Percentiles rank a stretch among this genome's conserved stretches.
These are phyloP conservation scores for Diplogasteroides magnus DNA, from an alignment of 1,140 invertebrate genomes.

Conservation along the genomic window DNA sequence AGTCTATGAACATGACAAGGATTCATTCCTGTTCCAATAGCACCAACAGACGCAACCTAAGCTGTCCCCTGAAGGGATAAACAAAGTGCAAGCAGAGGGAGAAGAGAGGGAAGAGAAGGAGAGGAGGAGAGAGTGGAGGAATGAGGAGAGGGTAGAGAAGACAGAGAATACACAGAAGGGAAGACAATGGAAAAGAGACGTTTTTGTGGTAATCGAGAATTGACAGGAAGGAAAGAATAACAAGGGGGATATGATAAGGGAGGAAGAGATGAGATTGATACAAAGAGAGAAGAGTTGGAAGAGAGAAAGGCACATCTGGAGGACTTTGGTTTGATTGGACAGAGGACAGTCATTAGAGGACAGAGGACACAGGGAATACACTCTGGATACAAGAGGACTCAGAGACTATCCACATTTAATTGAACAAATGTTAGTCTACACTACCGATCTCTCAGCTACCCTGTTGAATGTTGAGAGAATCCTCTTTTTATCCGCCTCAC, in stretches of 20 bases:
- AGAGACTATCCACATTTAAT: too few species aligned
- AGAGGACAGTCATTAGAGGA: too few species aligned
- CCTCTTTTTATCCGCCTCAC: constrained; percentile 13
- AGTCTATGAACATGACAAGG: too few species aligned
- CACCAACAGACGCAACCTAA: too few species aligned
- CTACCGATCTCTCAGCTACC: constrained; percentile 9
- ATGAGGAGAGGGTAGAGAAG: neutral
- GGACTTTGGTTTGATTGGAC: neutral
- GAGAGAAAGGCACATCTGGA: neutral
- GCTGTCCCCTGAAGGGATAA: neutral
- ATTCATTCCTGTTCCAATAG: too few species aligned
- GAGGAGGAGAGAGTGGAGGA: neutral
- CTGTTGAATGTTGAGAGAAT: constrained; percentile 20
- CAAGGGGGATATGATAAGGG: too few species aligned
- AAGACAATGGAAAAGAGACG: too few species aligned
- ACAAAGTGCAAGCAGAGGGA: neutral
- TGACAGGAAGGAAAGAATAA: too few species aligned
- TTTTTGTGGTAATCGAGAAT: too few species aligned
- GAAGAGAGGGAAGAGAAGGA: neutral
- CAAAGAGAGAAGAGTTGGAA: neutral
- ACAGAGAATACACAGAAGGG: too few species aligned
- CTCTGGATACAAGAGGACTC: too few species aligned
- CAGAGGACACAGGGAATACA: too few species aligned
- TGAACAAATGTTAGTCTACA: neutral
- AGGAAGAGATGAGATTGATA: neutral